A percentile compares a stretch with the other conserved stretches of the same genome.
phyloP scores from a whole-genome alignment of 1,140 invertebrate genomes.

The Nixonia krombeini region DNA sequence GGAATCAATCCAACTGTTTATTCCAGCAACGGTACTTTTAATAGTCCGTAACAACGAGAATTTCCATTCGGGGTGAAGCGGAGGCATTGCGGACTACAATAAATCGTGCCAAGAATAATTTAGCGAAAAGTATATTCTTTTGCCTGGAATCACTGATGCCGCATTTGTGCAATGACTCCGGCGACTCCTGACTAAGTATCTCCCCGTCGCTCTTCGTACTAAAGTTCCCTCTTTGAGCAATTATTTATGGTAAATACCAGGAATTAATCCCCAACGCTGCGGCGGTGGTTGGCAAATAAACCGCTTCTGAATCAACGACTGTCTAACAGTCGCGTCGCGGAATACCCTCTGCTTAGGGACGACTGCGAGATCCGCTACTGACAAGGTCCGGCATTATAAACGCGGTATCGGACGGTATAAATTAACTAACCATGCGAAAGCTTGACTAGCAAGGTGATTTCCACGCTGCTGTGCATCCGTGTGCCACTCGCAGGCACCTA shows the following conservation, averaged over 20 bases:
- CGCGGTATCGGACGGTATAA: conserved; percentile 43
- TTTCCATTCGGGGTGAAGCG: background rate
- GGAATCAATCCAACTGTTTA: background rate
- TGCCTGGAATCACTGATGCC: conserved; percentile 3
- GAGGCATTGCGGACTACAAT: background rate
- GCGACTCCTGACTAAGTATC: conserved; percentile 5
- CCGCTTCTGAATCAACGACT: conserved; percentile 43
- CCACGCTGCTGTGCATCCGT: background rate
- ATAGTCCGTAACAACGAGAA: background rate
- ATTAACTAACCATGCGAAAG: conserved; percentile 43
- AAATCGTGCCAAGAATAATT: conserved; percentile 15
- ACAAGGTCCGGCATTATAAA: conserved; percentile 49
- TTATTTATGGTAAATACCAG: conserved; percentile 49
- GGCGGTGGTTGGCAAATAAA: conserved; percentile 39
- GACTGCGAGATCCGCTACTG: conserved; percentile 17
- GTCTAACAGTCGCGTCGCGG: conserved; percentile 5
- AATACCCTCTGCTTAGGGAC: background rate
- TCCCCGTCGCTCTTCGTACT: background rate
- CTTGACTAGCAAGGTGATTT: conserved; percentile 18
- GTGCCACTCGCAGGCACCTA: conserved; percentile 24
- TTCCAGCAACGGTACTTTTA: background rate
- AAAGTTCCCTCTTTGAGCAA: conserved; percentile 38
- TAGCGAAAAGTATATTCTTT: conserved; percentile 6
- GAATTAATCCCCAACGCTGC: conserved; percentile 41
- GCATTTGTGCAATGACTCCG: conserved; percentile 9